phyloP scores from a whole-genome alignment of 1,140 invertebrate genomes.

The Varroa destructor region DNA sequence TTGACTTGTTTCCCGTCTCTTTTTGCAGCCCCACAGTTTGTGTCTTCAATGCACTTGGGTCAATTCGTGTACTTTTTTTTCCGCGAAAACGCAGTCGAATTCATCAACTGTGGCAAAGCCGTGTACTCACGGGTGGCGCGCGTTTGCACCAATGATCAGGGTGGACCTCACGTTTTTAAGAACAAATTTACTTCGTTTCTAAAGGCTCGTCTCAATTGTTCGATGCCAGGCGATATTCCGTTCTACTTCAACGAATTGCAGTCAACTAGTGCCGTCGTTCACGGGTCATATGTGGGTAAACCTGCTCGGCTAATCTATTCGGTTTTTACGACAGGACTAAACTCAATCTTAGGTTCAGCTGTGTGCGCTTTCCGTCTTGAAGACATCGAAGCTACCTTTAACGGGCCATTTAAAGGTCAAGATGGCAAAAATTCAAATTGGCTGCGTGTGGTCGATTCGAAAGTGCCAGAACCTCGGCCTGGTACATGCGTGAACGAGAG shows the following conservation, averaged over 20 bases:
- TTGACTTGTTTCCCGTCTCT: not conserved
- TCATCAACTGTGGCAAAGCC: conserved; percentile 87
- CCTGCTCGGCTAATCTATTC: conserved; percentile 69
- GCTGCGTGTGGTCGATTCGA: conserved; percentile 53
- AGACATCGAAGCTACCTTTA: conserved; percentile 74
- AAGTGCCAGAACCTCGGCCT: conserved; percentile 42
- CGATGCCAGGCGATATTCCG: conserved; percentile 30
- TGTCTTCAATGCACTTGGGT: conserved; percentile 75
- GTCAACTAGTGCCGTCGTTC: conserved; percentile 61
- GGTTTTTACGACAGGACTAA: conserved; percentile 82
- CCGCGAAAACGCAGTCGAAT: conserved; percentile 83
- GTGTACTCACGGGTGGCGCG: conserved; percentile 82
- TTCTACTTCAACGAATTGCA: conserved; percentile 67
- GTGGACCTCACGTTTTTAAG: conserved; percentile 40
- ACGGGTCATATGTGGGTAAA: conserved; percentile 54
- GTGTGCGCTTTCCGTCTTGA: conserved; percentile 83
- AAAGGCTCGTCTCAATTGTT: conserved; percentile 23
- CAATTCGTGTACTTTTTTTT: conserved; percentile 96
- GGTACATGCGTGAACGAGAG: conserved; percentile 71
- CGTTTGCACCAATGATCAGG: conserved; percentile 84
- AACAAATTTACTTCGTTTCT: conserved; percentile 43
- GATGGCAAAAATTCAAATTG: conserved; percentile 80
- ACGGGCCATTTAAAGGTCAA: conserved; percentile 84
- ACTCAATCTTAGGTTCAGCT: conserved; percentile 86
- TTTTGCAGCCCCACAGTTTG: conserved; percentile 83